Base-by-base conservation (phyloP, 2,797 vertebrate species). In the Pipistrellus pygmaeus region DNA sequence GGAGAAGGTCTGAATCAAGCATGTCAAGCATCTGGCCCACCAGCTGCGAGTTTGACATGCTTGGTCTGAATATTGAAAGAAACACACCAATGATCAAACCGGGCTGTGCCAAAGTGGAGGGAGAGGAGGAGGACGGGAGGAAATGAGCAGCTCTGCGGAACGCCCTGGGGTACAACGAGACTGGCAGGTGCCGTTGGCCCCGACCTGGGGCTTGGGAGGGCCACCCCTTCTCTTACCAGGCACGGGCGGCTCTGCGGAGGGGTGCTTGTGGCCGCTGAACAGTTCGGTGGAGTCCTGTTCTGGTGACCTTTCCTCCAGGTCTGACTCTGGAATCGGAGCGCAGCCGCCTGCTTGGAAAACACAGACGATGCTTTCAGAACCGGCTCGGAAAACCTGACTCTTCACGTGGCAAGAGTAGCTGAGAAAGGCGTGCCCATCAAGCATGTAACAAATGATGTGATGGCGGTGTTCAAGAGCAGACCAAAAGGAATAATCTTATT, bases 301-400 rank as follows among this genome's bases (percentile, higher is more conserved):
- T 7, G 96, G 11, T 0, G 97, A 84, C 82, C 96, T 97, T 72
- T 99, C 99, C 66, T 99, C 99, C 3, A 98, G 97, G 25, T 99
- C 99, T 53, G 97, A 99, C 55, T 99, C 97, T 10, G 97, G 97
- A 78, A 98, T 98, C 1, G 98, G 96, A 96, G 99, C 96, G 91
- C 97, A 98, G 92, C 98, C 98, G 96, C 98, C 98, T 98, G 87
- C 46, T 46, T 35, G 90, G 97, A 96, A 97, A 89, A 95, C 0
- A 62, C 30, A n/a, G 35, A 88, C 14, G 72, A 2, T 17, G 66
- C 27, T 30, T 11, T 62, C 27, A 30, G 60, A 30, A 21, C 60
- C 13, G 60, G 57, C 1, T 23, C 18, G 21, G 53, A 55, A 21
- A 90, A 90, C 10, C 57, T 72, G 46, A 57, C 81, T 91, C 38